Conservation (phyloP, 35 echinoderm and acorn worm species). For the Ptychodera flava region DNA sequence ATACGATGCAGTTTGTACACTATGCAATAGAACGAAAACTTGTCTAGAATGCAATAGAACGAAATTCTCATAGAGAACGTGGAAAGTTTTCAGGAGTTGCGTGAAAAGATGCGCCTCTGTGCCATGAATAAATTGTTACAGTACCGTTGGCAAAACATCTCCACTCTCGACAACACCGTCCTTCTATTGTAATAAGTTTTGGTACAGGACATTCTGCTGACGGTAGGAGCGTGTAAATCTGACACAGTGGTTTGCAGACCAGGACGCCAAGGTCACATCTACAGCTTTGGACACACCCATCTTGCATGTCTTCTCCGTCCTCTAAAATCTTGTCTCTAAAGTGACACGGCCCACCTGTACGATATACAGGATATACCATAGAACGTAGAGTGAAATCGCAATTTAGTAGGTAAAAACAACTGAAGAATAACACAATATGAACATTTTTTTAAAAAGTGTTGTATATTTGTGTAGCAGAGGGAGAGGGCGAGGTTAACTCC, state of each 20-base stretch:
- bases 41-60: too few relatives aligned
- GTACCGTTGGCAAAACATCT: constrained; percentile 79
- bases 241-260: constrained; percentile 75
- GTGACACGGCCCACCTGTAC: neutral
- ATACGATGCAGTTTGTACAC: too few relatives aligned
- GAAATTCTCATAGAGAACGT: too few relatives aligned
- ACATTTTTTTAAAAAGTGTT: too few relatives aligned
- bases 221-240: constrained; percentile 49
- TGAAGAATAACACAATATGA: too few relatives aligned
- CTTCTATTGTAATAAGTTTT: constrained; percentile 53
- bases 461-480: too few relatives aligned
- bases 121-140: neutral
- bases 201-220: constrained; percentile 73
- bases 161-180: constrained; percentile 89
- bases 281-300: constrained; percentile 68
- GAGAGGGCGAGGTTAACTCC: too few relatives aligned
- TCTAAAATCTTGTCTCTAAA: neutral
- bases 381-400: too few relatives aligned
- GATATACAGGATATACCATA: too few relatives aligned
- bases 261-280: constrained; percentile 69
- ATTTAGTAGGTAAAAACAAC: too few relatives aligned
- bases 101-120: neutral
- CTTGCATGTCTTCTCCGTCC: neutral
- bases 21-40: too few relatives aligned
- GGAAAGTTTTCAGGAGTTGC: constrained; percentile 2